Base-by-base conservation (phyloP, 2,113 vertebrate genomes). In the Xiphophorus maculatus region DNA sequence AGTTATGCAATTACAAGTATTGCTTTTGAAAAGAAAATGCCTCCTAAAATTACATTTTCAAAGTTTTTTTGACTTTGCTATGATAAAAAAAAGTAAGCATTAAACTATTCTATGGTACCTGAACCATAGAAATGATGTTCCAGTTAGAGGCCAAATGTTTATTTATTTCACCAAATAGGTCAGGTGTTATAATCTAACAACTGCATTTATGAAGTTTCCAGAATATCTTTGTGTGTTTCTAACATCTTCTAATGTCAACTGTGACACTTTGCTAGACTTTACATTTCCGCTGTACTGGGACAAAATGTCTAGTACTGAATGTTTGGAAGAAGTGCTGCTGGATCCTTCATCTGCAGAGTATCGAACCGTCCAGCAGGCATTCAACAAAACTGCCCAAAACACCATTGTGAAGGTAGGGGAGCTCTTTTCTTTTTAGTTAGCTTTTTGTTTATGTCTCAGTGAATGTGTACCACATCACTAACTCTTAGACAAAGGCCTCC, bases 211-310 rank as follows among this genome's bases (percentile, higher is more conserved):
- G 7, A 58, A 58, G 22, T n/a, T 58, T 58, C 17, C 51, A n/a
- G 2, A 58, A n/a, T 7, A n/a, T 63, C 10, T n/a, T 30, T 51
- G 4, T 13, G 12, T 48, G 7, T 19, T 15, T 63, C 8, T 48
- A 27, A 42, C 33, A 5, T 58, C 12, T 0, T 28, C 42, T 66
- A 9, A 29, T 29, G 0, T 60, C 28, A 75, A 30, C 28, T 44
- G 35, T 3, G 30, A 40, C 60, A 54, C 19, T 48, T 67, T 48
- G 3, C 12, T 66, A 94, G 93, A 91, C 68, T 93, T 92, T 44
- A 12, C n/a, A 7, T 32, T 89, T 25, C 93, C 93, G 11, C 73
- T 90, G 63, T 79, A 90, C 70, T 94, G 93, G 93, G 90, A 93
- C 77, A 74, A 44, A 66, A 91, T 93, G 92, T 60, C 15, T 1